Conservation (phyloP, 2,888 invertebrate genomes). For the Gandaritis pyraliata region DNA sequence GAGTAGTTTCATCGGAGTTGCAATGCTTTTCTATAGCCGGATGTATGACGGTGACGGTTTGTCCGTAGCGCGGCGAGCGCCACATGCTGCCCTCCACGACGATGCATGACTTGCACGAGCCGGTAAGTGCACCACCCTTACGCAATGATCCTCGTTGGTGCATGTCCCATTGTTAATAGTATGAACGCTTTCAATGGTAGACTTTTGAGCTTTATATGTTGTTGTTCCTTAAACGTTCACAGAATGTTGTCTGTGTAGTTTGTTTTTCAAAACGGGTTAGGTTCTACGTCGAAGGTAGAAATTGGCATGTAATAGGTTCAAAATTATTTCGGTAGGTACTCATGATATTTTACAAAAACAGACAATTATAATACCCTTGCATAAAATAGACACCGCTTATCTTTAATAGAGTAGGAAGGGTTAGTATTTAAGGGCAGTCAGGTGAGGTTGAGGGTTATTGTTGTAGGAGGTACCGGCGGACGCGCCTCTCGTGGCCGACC, state of each 20-base stretch:
- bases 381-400: conserved; percentile 8
- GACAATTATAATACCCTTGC: conserved; percentile 7
- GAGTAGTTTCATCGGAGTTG: conserved; percentile 22
- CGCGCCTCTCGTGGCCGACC: conserved; percentile 87
- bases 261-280: conserved; percentile 25
- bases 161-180: conserved; percentile 60
- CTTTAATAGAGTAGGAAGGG: conserved; percentile 17
- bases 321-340: neutral
- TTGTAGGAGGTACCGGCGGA: conserved; percentile 83
- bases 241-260: conserved; percentile 37
- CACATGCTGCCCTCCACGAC: conserved; percentile 83
- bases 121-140: conserved; percentile 79
- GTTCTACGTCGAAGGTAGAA: conserved; percentile 15
- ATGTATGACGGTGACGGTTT: conserved; percentile 71
- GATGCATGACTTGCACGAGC: conserved; percentile 84
- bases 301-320: conserved; percentile 18
- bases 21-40: conserved; percentile 34
- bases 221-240: conserved; percentile 36
- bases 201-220: conserved; percentile 53
- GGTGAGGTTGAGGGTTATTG: conserved; percentile 84
- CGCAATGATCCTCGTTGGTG: conserved; percentile 39
- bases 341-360: neutral
- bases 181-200: conserved; percentile 65
- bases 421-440: conserved; percentile 48
- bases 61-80: conserved; percentile 80